Percentiles rank a stretch among this genome's conserved stretches.
These are phyloP conservation scores for Drosophila truncata DNA, from an alignment of 1,140 invertebrate species.

Conservation along the genomic window DNA sequence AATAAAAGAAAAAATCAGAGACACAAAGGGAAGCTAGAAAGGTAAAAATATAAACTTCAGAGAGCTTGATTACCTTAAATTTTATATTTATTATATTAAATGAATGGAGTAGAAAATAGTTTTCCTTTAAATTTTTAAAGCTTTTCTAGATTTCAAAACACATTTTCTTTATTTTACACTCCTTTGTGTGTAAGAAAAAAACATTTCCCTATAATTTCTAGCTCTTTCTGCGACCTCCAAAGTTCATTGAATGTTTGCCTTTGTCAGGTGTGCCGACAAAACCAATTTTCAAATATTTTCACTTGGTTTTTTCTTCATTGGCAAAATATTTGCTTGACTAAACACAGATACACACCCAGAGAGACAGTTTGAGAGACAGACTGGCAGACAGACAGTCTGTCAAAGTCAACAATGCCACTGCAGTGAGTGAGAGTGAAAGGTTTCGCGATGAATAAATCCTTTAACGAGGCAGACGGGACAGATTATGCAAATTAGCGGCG, in stretches of 20 bases:
- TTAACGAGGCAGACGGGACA: constrained; percentile 69
- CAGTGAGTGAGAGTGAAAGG: constrained; percentile 53
- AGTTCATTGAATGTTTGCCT: constrained; percentile 70
- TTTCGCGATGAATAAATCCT: constrained; percentile 70
- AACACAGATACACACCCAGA: constrained; percentile 52
- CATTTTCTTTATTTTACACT: not conserved
- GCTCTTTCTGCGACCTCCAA: constrained; percentile 22
- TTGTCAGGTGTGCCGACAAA: constrained; percentile 81
- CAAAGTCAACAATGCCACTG: constrained; percentile 72
- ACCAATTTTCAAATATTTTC: constrained; percentile 85
- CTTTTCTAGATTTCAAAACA: not conserved
- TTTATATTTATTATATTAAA: not conserved
- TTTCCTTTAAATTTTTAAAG: too few relatives aligned
- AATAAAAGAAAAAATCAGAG: not conserved
- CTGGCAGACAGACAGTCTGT: constrained; percentile 22
- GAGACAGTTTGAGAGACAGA: constrained; percentile 15
- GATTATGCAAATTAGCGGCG: constrained; percentile 78
- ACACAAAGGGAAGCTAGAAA: not conserved
- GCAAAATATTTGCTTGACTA: constrained; percentile 78
- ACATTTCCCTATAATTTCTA: constrained; percentile 38
- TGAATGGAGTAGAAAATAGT: too few relatives aligned
- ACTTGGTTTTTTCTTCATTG: constrained; percentile 68
- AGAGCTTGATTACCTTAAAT: accelerated
- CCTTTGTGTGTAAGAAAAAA: not conserved
- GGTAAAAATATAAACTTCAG: too few relatives aligned